Evolutionary conservation across 2,888 invertebrate genomes (phyloP), one percentile per base, ranked within the genome.

Genomic region (Salpingus planirostris): DNA sequence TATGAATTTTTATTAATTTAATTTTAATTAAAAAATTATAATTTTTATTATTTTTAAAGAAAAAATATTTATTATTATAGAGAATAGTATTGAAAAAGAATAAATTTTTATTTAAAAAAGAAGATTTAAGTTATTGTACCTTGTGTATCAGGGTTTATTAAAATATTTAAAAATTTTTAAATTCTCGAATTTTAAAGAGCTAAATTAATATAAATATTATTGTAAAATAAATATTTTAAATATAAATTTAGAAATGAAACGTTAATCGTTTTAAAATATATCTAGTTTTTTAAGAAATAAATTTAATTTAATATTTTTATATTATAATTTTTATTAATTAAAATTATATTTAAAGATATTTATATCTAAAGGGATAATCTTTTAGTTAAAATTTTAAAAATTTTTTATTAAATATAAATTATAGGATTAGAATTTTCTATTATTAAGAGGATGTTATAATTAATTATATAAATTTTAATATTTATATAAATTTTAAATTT

Each of bases 111-210:
- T 52, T 43, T 30, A 25, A 15, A 47, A 64, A 74, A 74, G 70
- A 69, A 74, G 62, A 67, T 68, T 72, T 71, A 33, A 66, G 62
- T 71, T 70, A 63, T 61, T 69, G 71, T 79, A 77, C 76, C 76
- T 79, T 79, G 75, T 71, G 78, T 77, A 77, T 78, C 72, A 78
- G 76, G 74, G 73, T 71, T 72, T 69, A 71, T 75, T 69, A 68
- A 78, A 49, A 21, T 29, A 36, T 15, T 8, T 60, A 67, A 59
- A 49, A 44, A 47, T 50, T 56, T 52, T 56, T 30, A 24, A 36
- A 60, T 67, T 76, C 68, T 71, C 72, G 74, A 77, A 73, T 70
- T 71, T 66, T 23, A 69, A 70, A 71, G 73, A 73, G 68, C 62
- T 74, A 76, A 69, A 65, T 67, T 64, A 57, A 65, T 71, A 73